phyloP scores from a whole-genome alignment of 2,113 vertebrate species.

The Galemys pyrenaicus region DNA sequence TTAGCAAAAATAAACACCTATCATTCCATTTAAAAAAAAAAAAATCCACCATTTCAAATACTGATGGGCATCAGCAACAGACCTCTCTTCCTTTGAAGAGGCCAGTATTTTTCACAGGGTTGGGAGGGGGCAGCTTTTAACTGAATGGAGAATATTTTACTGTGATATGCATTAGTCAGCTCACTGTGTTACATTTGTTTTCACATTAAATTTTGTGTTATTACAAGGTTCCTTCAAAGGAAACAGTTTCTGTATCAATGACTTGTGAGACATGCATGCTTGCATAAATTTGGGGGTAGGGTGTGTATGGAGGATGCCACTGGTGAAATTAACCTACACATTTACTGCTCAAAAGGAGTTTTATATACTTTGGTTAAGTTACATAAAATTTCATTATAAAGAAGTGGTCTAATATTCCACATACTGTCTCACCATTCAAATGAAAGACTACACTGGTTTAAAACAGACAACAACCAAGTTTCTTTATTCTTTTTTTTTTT shows the following conservation, averaged over 20 bases:
- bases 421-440: neutral
- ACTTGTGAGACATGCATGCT: constrained; percentile 23
- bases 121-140: neutral
- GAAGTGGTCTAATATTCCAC: constrained; percentile 68
- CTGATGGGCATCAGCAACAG: constrained; percentile 74
- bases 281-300: neutral
- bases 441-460: constrained; percentile 50
- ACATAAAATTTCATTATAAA: constrained; percentile 76
- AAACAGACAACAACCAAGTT: constrained; percentile 45
- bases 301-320: constrained; percentile 16
- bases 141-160: constrained; percentile 84
- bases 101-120: constrained; percentile 82
- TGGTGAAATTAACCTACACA: constrained; percentile 64
- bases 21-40: constrained; percentile 77
- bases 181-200: constrained; percentile 78
- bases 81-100: constrained; percentile 81
- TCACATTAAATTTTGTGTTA: constrained; percentile 84
- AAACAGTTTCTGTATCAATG: constrained; percentile 56
- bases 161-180: neutral
- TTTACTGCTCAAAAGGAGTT: constrained; percentile 57
- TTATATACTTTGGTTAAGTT: constrained; percentile 49
- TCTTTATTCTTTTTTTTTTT: constrained; percentile 58
- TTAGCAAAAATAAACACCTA: constrained; percentile 83
- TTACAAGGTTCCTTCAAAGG: constrained; percentile 79
- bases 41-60: constrained; percentile 74